Evolutionary conservation across 2,113 vertebrate species (phyloP).

Genomic region (Pangasianodon gigas): DNA sequence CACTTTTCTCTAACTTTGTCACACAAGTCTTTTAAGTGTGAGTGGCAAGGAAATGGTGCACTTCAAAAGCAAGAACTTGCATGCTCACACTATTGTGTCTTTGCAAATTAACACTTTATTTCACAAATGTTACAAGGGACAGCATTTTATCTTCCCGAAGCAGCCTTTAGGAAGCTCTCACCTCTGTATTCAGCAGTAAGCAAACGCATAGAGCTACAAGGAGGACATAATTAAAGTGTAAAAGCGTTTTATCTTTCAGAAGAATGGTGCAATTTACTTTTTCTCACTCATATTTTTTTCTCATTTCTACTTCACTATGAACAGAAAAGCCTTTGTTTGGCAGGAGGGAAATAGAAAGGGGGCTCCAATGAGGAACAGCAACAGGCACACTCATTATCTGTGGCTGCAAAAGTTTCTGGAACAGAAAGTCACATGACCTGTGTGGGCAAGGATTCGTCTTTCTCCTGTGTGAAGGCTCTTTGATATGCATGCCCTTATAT

Average conservation of each 20-base stretch:
- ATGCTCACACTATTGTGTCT: conserved; percentile 37
- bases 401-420: conserved; percentile 67
- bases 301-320: conserved; percentile 64
- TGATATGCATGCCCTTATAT: conserved; percentile 68
- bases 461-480: conserved; percentile 59
- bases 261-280: conserved; percentile 68
- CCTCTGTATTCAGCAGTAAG: conserved; percentile 65
- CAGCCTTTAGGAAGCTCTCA: conserved; percentile 60
- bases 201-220: conserved; percentile 70
- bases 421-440: conserved; percentile 71
- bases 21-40: background rate
- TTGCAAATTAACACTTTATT: conserved; percentile 53
- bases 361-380: conserved; percentile 59
- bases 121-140: conserved; percentile 53
- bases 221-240: conserved; percentile 71
- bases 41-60: conserved; percentile 26
- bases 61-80: conserved; percentile 15
- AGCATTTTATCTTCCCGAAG: conserved; percentile 54
- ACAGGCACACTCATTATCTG: conserved; percentile 73
- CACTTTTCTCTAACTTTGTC: background rate
- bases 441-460: conserved; percentile 61
- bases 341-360: conserved; percentile 45
- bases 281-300: conserved; percentile 51
- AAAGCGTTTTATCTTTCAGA: conserved; percentile 70
- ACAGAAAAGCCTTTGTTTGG: conserved; percentile 73